Evolutionary conservation across 2,797 vertebrate species (phyloP).

Genomic region (Onychomys arenicola): DNA sequence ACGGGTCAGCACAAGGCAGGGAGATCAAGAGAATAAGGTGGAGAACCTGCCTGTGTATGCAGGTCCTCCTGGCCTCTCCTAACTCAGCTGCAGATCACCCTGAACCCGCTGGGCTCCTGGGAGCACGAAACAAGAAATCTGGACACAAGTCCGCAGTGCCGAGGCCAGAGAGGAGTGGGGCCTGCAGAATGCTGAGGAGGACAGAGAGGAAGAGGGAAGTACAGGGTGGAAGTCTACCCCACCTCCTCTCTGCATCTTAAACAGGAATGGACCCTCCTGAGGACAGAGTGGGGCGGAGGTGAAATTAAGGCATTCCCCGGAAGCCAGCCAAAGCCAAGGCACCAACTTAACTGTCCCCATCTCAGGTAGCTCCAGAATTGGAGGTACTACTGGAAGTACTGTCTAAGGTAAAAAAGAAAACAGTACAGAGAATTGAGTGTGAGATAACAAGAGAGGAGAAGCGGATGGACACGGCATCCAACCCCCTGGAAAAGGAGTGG

Average conservation of each 20-base stretch:
- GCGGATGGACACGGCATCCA: not conserved
- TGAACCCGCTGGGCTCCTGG: not conserved
- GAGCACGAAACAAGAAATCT: not conserved
- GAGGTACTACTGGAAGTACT: not conserved
- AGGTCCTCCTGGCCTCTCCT: not conserved
- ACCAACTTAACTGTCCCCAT: constrained; percentile 25
- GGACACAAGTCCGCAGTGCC: not conserved
- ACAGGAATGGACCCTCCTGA: not conserved
- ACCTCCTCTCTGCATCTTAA: not conserved
- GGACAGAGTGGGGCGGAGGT: not conserved
- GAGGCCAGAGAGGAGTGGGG: not conserved
- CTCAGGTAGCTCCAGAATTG: not conserved
- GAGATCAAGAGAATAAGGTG: not conserved
- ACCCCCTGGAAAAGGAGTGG: not conserved
- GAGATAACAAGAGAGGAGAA: not conserved
- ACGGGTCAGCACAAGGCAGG: constrained; percentile 5
- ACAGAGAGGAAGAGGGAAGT: not conserved
- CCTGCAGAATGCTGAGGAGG: not conserved
- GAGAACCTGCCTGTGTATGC: not conserved
- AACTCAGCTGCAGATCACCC: not conserved
- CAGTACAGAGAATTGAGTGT: not conserved
- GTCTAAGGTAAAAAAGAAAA: constrained; percentile 11
- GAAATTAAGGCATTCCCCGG: constrained; percentile 73
- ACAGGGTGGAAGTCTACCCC: not conserved
- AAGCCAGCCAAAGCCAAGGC: constrained; percentile 66